A percentile compares a stretch with the other conserved stretches of the same genome.
These are phyloP conservation scores for Bimastos eiseni DNA, from an alignment of 2,888 invertebrate genomes.

Conservation along the genomic window DNA sequence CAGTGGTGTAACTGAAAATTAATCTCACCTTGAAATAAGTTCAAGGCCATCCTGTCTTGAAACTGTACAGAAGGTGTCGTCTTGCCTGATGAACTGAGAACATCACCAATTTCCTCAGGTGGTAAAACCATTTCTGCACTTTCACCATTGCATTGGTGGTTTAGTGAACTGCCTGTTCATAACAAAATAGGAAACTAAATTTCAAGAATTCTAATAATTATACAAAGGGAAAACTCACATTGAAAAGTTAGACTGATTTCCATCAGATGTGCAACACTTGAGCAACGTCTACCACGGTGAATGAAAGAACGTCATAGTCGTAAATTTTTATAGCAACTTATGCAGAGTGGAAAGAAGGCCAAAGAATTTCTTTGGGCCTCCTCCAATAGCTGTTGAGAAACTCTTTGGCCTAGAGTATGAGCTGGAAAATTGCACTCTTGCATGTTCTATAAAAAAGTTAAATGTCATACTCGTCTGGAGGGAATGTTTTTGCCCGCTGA, in stretches of 20 bases:
- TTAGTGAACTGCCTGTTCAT: not conserved
- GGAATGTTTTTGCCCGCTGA: too few species aligned
- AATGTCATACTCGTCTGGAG: too few species aligned
- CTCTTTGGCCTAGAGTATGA: too few species aligned
- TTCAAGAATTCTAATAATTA: not conserved
- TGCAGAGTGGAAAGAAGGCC: not conserved
- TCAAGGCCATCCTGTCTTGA: not conserved
- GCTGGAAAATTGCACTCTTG: too few species aligned
- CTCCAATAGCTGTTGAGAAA: too few species aligned
- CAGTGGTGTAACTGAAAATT: not conserved
- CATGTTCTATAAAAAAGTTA: too few species aligned
- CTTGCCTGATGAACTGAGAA: not conserved
- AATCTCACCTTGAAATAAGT: slow-evolving; percentile 7
- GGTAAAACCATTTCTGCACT: not conserved
- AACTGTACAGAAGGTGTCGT: not conserved
- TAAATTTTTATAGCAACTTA: too few species aligned
- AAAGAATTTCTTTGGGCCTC: not conserved
- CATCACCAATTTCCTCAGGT: not conserved
- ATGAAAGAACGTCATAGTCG: too few species aligned
- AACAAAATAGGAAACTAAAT: not conserved
- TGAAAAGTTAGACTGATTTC: not conserved
- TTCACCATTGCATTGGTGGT: not conserved
- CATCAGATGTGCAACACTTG: not conserved
- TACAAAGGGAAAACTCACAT: not conserved
- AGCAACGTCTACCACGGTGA: not conserved